phyloP scores from a whole-genome alignment of 2,113 vertebrate genomes.

The Craseonycteris thonglongyai region DNA sequence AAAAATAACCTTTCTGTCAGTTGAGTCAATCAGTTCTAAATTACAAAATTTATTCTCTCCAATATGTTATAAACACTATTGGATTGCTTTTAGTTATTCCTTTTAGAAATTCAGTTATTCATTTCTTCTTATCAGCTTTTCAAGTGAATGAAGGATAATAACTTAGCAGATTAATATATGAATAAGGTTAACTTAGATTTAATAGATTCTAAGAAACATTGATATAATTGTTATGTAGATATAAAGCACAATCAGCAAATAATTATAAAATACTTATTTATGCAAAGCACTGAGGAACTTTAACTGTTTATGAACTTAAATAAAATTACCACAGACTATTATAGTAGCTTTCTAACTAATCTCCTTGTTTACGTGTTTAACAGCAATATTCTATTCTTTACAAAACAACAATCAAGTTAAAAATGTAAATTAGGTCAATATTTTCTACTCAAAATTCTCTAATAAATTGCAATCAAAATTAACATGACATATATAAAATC shows the following conservation, averaged over 20 bases:
- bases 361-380: not conserved
- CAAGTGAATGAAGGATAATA: not conserved
- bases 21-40: constrained; percentile 15
- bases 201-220: not conserved
- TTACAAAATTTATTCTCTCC: not conserved
- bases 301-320: not conserved
- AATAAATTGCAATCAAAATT: not conserved
- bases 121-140: not conserved
- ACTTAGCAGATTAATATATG: not conserved
- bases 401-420: not conserved
- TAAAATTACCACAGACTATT: not conserved
- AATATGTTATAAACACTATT: not conserved
- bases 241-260: not conserved
- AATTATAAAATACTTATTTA: not conserved
- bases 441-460: not conserved
- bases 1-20: constrained; percentile 16
- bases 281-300: not conserved
- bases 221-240: not conserved
- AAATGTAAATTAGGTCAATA: not conserved
- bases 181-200: not conserved
- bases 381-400: not conserved
- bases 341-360: not conserved
- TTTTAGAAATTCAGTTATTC: not conserved
- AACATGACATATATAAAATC: not conserved
- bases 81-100: not conserved